Evolutionary conservation across 2,113 vertebrate genomes (phyloP).

Genomic region (Daboia siamensis): DNA sequence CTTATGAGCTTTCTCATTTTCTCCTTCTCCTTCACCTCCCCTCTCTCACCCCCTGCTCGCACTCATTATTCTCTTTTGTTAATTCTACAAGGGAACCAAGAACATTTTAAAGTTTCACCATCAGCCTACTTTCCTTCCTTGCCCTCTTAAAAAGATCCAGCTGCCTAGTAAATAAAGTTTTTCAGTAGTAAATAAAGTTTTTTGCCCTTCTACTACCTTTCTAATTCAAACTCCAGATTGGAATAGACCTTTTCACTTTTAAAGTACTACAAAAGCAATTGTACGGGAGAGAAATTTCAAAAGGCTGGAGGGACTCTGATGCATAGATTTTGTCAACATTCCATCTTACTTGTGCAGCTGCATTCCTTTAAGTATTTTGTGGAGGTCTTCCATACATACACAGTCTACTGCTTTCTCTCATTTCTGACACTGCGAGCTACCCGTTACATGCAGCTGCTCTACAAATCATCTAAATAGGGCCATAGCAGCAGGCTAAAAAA

Average conservation of each 20-base stretch:
- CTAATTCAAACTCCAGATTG: background rate
- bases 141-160: constrained; percentile 27
- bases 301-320: background rate
- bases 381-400: constrained; percentile 32
- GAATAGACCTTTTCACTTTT: background rate
- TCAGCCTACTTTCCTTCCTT: constrained; percentile 49
- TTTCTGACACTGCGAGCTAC: constrained; percentile 7
- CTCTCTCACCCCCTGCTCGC: constrained; percentile 4
- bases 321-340: constrained; percentile 10
- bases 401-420: constrained; percentile 17
- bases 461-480: background rate
- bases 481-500: background rate
- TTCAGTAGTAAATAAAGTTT: constrained; percentile 30
- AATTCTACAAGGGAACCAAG: constrained; percentile 46
- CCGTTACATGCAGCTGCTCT: background rate
- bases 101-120: constrained; percentile 50
- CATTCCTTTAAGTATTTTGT: constrained; percentile 24
- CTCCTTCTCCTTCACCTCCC: background rate
- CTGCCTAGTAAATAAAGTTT: background rate
- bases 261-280: background rate
- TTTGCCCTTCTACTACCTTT: background rate
- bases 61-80: constrained; percentile 44
- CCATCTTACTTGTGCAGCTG: constrained; percentile 15
- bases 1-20: constrained; percentile 16
- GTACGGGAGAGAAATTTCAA: constrained; percentile 1